Conservation (phyloP, 2,797 vertebrate species). For the Acipenser oxyrinchus region DNA sequence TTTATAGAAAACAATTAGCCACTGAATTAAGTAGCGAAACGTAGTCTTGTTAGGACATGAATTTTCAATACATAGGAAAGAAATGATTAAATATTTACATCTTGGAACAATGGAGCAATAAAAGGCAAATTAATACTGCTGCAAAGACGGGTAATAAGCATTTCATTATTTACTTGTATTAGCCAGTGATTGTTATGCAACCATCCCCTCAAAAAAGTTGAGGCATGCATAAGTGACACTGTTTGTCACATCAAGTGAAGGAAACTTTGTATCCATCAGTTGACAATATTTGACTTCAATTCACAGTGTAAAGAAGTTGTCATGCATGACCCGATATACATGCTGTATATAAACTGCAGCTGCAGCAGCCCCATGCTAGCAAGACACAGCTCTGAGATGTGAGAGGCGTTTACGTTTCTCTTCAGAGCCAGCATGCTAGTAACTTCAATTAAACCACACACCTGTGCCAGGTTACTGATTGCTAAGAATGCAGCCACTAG, state of each 20-base stretch:
- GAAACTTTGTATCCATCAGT: no score
- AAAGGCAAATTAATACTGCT: conserved; percentile 24
- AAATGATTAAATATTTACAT: conserved; percentile 8
- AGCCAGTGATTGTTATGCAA: conserved; percentile 2
- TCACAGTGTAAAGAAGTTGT: no score
- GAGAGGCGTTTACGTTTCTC: no score
- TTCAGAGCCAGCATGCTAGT: no score
- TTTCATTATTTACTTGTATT: neutral
- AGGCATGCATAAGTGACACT: conserved; percentile 16
- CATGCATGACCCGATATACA: no score
- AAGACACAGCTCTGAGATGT: no score
- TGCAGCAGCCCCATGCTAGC: no score
- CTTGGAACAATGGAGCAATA: conserved; percentile 7
- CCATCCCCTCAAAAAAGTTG: conserved; percentile 4
- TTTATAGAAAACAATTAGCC: conserved; percentile 3
- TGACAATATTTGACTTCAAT: no score
- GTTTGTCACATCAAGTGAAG: conserved; percentile 6
- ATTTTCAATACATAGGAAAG: conserved; percentile 12
- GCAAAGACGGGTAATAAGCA: conserved; percentile 10
- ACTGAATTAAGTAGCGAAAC: conserved; percentile 8
- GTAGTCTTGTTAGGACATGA: neutral
- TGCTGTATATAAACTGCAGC: no score
- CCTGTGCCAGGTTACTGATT: no score
- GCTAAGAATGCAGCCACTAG: no score
- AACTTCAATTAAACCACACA: no score